Evolutionary conservation across 2,797 vertebrate genomes (phyloP).

Genomic region (Sandelia bainsii): DNA sequence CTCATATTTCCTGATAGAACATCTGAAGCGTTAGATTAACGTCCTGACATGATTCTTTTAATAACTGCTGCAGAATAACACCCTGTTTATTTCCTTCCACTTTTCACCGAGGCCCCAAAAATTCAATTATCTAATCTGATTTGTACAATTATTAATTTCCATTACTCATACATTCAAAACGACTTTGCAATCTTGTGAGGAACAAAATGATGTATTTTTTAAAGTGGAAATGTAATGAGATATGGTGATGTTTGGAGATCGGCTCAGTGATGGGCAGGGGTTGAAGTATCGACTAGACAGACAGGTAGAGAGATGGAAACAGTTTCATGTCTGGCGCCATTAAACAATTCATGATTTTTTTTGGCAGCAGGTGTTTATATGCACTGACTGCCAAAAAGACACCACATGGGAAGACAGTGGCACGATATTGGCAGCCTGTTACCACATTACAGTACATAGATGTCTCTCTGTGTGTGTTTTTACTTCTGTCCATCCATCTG

Average conservation of each 20-base stretch:
- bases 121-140: constrained; percentile 82
- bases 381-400: constrained; percentile 49
- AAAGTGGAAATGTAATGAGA: constrained; percentile 51
- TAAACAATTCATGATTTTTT: constrained; percentile 32
- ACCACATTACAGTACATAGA: constrained; percentile 23
- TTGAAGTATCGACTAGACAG: constrained; percentile 22
- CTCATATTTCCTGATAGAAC: constrained; percentile 62
- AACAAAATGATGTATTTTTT: constrained; percentile 33
- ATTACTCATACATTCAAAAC: constrained; percentile 69
- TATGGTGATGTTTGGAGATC: constrained; percentile 25
- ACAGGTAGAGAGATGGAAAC: constrained; percentile 39
- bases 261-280: constrained; percentile 26
- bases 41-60: constrained; percentile 72
- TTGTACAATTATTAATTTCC: constrained; percentile 78
- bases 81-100: constrained; percentile 70
- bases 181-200: constrained; percentile 50
- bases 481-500: constrained; percentile 26
- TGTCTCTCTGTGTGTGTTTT: constrained; percentile 24
- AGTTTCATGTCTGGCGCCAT: constrained; percentile 40
- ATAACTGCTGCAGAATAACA: constrained; percentile 72
- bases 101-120: constrained; percentile 68
- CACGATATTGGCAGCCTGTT: constrained; percentile 39
- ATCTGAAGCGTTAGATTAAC: constrained; percentile 79
- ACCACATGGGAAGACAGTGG: constrained; percentile 27
- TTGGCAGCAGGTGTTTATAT: constrained; percentile 33